Base-by-base conservation (phyloP, 2,113 vertebrate genomes). In the Panthera leo region DNA sequence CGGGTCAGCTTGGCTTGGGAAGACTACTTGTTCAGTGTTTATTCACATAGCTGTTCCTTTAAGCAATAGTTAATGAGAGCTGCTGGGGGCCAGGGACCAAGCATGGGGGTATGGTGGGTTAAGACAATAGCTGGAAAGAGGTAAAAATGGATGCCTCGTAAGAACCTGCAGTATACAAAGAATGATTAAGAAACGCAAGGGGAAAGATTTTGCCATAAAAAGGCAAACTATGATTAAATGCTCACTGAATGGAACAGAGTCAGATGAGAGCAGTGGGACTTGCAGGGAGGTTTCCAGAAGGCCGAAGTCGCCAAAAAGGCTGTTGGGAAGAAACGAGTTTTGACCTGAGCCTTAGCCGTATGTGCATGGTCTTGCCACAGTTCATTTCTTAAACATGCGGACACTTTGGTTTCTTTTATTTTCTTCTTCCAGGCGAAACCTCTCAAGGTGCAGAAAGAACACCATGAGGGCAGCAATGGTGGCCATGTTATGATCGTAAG, bases 371-470 rank as follows among this genome's bases (percentile, higher is more conserved):
- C 84, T 80, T 91, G 48, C 55, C 53, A 93, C 5, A 71, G 5
- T 31, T 73, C 9, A 79, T 91, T 83, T 86, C 31, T 51, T 65
- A 91, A 78, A 51, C 13, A 48, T 1, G 4, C 8, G 91, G 65
- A 68, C 3, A 31, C 4, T 76, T 80, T 51, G 51, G 39, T 8
- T 68, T 36, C 51, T 76, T n/a, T 96, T 68, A 29, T 42, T 34
- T 25, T 31, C 70, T 70, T 67, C 76, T 83, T 86, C 36, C 42
- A 85, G 67, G 80, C 15, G 19, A 85, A 97, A 73, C 78, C 92
- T 63, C 73, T 82, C 61, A 90, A 94, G 67, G 65, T 94, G 55
- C 29, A 55, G 92, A 68, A 63, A 95, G 88, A 97, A 97, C 0
- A 9, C 36, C 55, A 63, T 31, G 68, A 95, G 29, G 0, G 34